Conservation (phyloP, 23 tunicate genomes). For the Diplosoma virens region DNA sequence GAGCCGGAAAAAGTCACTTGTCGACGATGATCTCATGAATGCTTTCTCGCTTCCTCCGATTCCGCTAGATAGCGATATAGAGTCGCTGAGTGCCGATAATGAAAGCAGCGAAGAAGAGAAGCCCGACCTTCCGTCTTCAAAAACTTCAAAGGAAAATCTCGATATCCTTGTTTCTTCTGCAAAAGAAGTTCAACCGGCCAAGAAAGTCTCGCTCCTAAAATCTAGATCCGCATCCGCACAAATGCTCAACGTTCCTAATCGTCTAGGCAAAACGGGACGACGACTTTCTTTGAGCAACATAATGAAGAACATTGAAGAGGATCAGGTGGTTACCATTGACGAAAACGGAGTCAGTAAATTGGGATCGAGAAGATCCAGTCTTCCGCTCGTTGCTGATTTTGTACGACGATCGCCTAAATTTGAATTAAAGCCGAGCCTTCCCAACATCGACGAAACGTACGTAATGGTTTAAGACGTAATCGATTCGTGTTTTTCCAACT, state of each 20-base stretch:
- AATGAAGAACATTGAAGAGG: background rate
- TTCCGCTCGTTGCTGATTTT: too few relatives aligned
- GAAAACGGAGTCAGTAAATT: conserved; percentile 16
- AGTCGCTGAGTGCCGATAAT: background rate
- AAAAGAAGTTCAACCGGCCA: background rate
- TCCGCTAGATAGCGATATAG: background rate
- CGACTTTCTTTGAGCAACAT: background rate
- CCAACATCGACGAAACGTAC: too few relatives aligned
- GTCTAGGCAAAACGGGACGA: background rate
- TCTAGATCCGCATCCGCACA: background rate
- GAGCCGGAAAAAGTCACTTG: conserved; percentile 61
- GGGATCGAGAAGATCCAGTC: conserved; percentile 5
- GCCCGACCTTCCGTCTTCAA: background rate
- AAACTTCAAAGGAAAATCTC: background rate
- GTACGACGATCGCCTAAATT: too few relatives aligned
- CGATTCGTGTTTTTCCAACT: too few relatives aligned
- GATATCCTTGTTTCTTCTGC: background rate
- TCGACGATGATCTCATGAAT: background rate
- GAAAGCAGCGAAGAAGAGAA: background rate
- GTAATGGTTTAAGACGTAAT: too few relatives aligned
- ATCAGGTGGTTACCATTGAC: background rate
- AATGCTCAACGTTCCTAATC: background rate
- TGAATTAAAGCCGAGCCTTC: too few relatives aligned
- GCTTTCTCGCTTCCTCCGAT: background rate
- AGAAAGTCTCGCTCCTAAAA: background rate